Conservation (phyloP, 2,113 vertebrate species). For the Perognathus longimembris region DNA sequence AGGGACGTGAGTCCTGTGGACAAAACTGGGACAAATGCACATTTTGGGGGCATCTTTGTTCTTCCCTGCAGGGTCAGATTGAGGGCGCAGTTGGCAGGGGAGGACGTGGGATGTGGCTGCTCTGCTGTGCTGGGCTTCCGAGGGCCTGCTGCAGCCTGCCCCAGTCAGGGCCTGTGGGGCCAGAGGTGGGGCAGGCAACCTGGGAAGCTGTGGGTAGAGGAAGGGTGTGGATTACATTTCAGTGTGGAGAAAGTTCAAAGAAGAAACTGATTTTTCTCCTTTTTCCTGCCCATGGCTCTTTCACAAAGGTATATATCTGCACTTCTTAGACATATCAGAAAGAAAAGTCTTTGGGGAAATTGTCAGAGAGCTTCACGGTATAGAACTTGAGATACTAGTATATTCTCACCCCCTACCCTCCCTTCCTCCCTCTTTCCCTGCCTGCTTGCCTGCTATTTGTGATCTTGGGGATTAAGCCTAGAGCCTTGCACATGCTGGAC, state of each 20-base stretch:
- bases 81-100: neutral
- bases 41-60: neutral
- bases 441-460: too few species aligned
- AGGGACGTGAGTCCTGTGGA: neutral
- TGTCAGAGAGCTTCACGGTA: neutral
- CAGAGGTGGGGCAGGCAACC: neutral
- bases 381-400: neutral
- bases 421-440: too few species aligned
- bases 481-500: too few species aligned
- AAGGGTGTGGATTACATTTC: constrained; percentile 20
- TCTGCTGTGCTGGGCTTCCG: neutral
- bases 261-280: neutral
- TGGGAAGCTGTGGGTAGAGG: neutral
- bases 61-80: constrained; percentile 5
- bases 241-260: constrained; percentile 15
- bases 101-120: neutral
- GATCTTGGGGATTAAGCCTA: too few species aligned
- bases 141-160: constrained; percentile 48
- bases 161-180: neutral
- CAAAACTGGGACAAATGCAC: neutral
- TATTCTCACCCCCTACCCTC: too few species aligned
- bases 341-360: neutral
- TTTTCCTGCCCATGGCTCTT: neutral
- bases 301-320: neutral
- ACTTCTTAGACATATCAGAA: neutral